Base-by-base conservation (phyloP, 1,140 invertebrate species). In the Maconellicoccus hirsutus region DNA sequence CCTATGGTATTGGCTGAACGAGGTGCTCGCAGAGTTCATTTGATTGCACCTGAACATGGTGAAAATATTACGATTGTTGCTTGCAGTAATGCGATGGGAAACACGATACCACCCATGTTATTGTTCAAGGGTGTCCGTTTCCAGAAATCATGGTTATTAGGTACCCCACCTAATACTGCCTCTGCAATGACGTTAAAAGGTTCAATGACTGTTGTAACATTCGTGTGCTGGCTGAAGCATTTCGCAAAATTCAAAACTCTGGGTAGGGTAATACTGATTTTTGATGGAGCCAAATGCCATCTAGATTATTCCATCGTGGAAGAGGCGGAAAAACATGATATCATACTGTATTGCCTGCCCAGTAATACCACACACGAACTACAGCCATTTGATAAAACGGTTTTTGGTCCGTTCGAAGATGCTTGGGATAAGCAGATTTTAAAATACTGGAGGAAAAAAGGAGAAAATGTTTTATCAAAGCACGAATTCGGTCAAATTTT, bases 1-100 rank as follows among this genome's bases (percentile, higher is more conserved):
- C 33, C 33, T 7, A 38, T 38, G 33, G 33, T 38, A 14, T 7
- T 38, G 33, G 33, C 33, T 7, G 33, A 6, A 14, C 33, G 33
- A 74, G 78, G 78, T 8, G 73, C 69, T 16, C 77, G 75, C 71
- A 75, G 77, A 70, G 78, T 81, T n/a, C 79, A 79, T 75, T 25
- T 76, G 21, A 70, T 78, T 12, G 77, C 70, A 52, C 73, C 72
- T n/a, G 77, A 81, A 74, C 78, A 80, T 71, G 78, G 75, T n/a
- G 75, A 79, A 74, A 80, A 77, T 71, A 78, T 80, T 1, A 81
- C 79, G 1, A 74, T 80, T 52, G 78, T 78, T 0, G 74, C 74
- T 25, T 80, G 79, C 76, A 76, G 66, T 7, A 81, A 78, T 77
- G 78, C 78, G 71, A n/a, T 75, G 14, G 78, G 78, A 59, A 39